Evolutionary conservation across 2,797 vertebrate genomes (phyloP).

Genomic region (Babyrousa celebensis): DNA sequence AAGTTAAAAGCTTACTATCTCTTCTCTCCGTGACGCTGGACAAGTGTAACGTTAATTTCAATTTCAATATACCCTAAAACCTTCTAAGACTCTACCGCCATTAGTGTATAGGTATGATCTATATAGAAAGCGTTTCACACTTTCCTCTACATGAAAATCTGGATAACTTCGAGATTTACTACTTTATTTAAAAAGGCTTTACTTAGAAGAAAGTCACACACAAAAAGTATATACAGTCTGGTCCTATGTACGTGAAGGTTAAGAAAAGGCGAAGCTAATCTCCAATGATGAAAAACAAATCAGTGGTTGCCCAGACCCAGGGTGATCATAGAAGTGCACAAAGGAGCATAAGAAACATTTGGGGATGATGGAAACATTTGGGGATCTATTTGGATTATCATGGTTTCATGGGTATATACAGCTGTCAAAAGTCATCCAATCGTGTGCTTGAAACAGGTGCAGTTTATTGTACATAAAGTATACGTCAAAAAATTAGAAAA

Average conservation of each 20-base stretch:
- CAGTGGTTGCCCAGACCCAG: constrained; percentile 1
- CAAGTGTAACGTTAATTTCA: constrained; percentile 56
- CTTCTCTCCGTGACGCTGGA: constrained; percentile 28
- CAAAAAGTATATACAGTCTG: background rate
- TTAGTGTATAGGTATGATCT: background rate
- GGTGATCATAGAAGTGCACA: background rate
- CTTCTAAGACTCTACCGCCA: background rate
- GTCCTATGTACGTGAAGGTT: constrained; percentile 39
- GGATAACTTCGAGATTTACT: constrained; percentile 10
- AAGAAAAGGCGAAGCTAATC: constrained; percentile 62
- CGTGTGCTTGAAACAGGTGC: constrained; percentile 29
- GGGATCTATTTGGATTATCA: background rate
- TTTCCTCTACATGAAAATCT: constrained; percentile 60
- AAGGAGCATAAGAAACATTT: background rate
- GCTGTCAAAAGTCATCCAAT: constrained; percentile 54
- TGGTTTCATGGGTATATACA: background rate
- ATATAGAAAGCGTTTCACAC: background rate
- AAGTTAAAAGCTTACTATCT: constrained; percentile 50
- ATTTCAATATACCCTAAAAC: constrained; percentile 60
- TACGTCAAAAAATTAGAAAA: constrained; percentile 54
- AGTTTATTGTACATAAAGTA: constrained; percentile 46
- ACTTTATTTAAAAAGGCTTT: constrained; percentile 63
- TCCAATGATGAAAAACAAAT: constrained; percentile 54
- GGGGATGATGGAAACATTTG: background rate
- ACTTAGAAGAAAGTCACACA: constrained; percentile 54